phyloP scores from a whole-genome alignment of 1,140 invertebrate genomes.

The Samia ricini region DNA sequence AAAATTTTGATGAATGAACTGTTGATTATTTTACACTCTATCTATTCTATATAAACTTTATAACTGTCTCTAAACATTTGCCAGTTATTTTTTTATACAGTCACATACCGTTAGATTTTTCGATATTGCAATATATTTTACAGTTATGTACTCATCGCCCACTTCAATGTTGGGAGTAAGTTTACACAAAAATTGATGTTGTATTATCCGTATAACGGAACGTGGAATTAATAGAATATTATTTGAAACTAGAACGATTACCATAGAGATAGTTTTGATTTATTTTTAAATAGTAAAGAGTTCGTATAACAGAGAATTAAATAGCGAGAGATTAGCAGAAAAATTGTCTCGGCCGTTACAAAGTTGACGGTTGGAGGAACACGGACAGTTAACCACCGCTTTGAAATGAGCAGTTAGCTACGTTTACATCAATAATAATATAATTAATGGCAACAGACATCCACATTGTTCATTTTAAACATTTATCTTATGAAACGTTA shows the following conservation, averaged over 20 bases:
- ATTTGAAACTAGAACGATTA: background rate
- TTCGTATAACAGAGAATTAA: background rate
- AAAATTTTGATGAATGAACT: background rate
- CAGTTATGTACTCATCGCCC: conserved; percentile 28
- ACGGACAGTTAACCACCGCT: conserved; percentile 40
- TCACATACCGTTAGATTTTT: conserved; percentile 15
- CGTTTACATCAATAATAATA: conserved; percentile 8
- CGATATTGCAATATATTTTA: conserved; percentile 33
- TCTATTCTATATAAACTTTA: too few relatives aligned
- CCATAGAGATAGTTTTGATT: background rate
- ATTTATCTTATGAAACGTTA: too few relatives aligned
- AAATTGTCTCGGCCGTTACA: conserved; percentile 24
- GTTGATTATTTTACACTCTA: too few relatives aligned
- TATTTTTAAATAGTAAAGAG: background rate
- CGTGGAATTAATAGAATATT: background rate
- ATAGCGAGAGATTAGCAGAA: background rate
- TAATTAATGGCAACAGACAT: background rate
- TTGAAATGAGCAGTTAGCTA: conserved; percentile 31
- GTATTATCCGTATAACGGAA: background rate
- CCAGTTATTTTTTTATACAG: conserved; percentile 3
- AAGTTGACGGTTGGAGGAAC: conserved; percentile 30
- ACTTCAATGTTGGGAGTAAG: conserved; percentile 21
- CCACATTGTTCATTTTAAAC: background rate
- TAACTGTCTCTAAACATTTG: background rate
- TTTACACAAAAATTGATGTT: conserved; percentile 15